phyloP scores from a whole-genome alignment of 2,113 vertebrate genomes.

The Gymnogyps californianus region DNA sequence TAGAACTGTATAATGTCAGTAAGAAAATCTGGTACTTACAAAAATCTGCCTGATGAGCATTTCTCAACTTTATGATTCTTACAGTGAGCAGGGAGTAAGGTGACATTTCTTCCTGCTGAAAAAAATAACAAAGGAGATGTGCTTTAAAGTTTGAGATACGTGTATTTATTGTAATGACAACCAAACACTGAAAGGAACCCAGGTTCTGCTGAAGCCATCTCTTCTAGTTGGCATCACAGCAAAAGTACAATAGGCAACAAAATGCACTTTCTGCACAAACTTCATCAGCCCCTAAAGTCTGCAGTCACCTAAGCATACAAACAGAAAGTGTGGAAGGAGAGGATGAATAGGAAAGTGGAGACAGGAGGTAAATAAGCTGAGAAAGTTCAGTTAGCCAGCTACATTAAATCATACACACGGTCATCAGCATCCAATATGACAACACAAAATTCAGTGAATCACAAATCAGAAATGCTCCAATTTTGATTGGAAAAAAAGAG shows the following conservation, averaged over 20 bases:
- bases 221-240: background rate
- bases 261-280: background rate
- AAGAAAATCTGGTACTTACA: slow-evolving; percentile 66
- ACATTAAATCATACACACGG: background rate
- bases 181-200: background rate
- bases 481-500: background rate
- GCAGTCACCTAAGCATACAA: background rate
- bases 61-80: slow-evolving; percentile 69
- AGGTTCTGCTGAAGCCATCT: background rate
- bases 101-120: slow-evolving; percentile 28
- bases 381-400: background rate
- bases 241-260: background rate
- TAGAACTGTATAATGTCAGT: background rate
- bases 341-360: background rate
- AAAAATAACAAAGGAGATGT: background rate
- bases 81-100: slow-evolving; percentile 70
- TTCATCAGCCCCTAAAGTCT: background rate
- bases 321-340: background rate
- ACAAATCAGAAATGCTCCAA: background rate
- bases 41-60: slow-evolving; percentile 63
- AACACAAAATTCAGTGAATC: background rate
- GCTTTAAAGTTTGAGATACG: background rate
- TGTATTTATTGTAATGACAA: background rate
- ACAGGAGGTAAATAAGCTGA: background rate
- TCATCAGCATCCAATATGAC: background rate